A percentile compares a stretch with the other conserved stretches of the same genome.
Evolutionary conservation across 2,113 vertebrate genomes (phyloP).

Genomic region (Ageneiosus marmoratus): DNA sequence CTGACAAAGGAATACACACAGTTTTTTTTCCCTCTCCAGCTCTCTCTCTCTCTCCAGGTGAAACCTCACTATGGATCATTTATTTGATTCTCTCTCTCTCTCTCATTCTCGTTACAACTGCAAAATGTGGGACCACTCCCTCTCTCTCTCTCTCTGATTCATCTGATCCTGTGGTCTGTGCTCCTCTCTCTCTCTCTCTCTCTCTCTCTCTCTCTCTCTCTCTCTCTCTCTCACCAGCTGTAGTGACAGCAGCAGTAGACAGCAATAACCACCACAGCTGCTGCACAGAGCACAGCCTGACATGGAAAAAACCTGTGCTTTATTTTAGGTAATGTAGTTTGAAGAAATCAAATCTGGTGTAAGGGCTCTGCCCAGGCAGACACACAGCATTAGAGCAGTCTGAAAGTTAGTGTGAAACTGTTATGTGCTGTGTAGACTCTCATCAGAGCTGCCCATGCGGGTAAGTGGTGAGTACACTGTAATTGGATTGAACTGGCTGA

Average conservation of each 20-base stretch:
- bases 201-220: slow-evolving; percentile 24
- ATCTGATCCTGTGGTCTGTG: not conserved
- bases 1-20: not conserved
- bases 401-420: slow-evolving; percentile 39
- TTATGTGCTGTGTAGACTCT: slow-evolving; percentile 33
- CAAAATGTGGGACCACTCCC: slow-evolving; percentile 5
- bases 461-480: slow-evolving; percentile 41
- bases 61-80: slow-evolving; percentile 1
- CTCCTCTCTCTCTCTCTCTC: slow-evolving; percentile 33
- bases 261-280: slow-evolving; percentile 39
- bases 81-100: not conserved
- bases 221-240: slow-evolving; percentile 24
- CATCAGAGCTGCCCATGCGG: slow-evolving; percentile 21
- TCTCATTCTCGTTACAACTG: slow-evolving; percentile 2
- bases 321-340: slow-evolving; percentile 51
- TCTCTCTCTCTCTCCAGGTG: not conserved
- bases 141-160: slow-evolving; percentile 14
- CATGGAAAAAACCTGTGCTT: slow-evolving; percentile 46
- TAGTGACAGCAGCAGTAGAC: slow-evolving; percentile 22
- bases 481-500: slow-evolving; percentile 33
- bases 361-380: slow-evolving; percentile 30
- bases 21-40: not conserved
- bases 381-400: slow-evolving; percentile 15
- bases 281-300: slow-evolving; percentile 35
- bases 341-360: slow-evolving; percentile 28